Base-by-base conservation (phyloP, 2,888 invertebrate species). In the Subacronicta megacephala region DNA sequence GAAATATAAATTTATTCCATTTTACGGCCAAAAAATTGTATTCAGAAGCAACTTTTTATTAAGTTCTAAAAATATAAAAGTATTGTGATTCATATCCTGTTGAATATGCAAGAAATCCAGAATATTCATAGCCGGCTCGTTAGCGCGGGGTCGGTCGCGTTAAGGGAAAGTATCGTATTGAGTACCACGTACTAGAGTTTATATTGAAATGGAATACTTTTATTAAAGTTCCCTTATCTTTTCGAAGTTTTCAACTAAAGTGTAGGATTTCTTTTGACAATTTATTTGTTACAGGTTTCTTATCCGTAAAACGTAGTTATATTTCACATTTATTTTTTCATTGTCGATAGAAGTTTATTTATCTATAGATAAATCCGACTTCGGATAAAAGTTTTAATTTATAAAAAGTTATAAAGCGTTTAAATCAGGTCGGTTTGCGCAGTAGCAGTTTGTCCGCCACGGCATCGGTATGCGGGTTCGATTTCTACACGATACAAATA, bases 51-150 rank as follows among this genome's bases (percentile, higher is more conserved):
- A 73, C 74, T 77, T 81, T 71, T 59, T 81, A 81, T 82, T 81
- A 84, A 85, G 77, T 82, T 84, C 83, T 87, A 82, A 87, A 29
- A 89, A 84, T 85, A 80, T 72, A 86, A 85, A 89, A 85, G 83
- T 87, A 83, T 90, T 88, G 89, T 89, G 89, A 90, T 90, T 90
- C 87, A 90, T 89, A 83, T 85, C 83, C 88, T 85, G 84, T 80
- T 92, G 90, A 92, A 92, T 92, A 90, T 90, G 83, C 90, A 89
- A 82, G 80, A 72, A 82, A 78, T 82, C 55, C 77, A 75, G 87
- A 90, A 90, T 90, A 90, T 90, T 90, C 90, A 90, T 90, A 82
- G 84, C 82, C 65, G 78, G 81, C 89, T 92, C 91, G 91, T 91
- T 92, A 92, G 87, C 83, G 75, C 75, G 78, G 82, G 84, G 83